Base-by-base conservation (phyloP, 2,888 invertebrate genomes). In the Drosophila mulleri region DNA sequence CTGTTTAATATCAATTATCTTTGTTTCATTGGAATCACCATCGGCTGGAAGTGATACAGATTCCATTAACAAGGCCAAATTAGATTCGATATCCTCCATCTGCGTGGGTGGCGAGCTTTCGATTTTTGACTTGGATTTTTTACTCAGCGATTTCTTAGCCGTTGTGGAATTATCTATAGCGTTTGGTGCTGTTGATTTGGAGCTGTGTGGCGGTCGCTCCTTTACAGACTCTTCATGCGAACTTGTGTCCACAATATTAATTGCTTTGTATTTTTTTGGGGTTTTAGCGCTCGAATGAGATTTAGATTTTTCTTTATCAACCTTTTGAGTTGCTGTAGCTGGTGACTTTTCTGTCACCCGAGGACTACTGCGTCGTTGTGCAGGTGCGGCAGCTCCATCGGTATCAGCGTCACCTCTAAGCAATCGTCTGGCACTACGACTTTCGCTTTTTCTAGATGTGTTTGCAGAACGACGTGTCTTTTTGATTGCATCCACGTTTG, bases 321-420 rank as follows among this genome's bases (percentile, higher is more conserved):
- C 12, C n/a, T 18, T 39, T 35, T 4, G 16, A 11, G 9, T 1
- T 41, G 6, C 16, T 39, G 5, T 41, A 2, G 23, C 44, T 1
- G 65, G 44, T 18, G 62, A 67, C 12, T 39, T 69, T 0, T 50
- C 54, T 9, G 41, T 37, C 3, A 67, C 11, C 6, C 66, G 65
- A 3, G 80, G 66, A 35, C 64, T 82, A 26, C 18, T 64, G 4
- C 69, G 63, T 16, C 52, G 47, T 7, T 29, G 11, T 2, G 62
- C 50, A 9, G 29, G 29, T 12, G 54, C 47, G n/a, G 20, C 20
- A 11, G 2, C 32, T 39, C 37, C 35, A 0, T 12, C 3, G 8
- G 48, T 4, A 18, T 42, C 26, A 9, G 42, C 18, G 2, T 79
- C 66, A 16, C 9, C 12, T 35, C 44, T 62, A 12, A 26, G 56